Evolutionary conservation across 2,113 vertebrate genomes (phyloP).

Genomic region (Colinus virginianus): DNA sequence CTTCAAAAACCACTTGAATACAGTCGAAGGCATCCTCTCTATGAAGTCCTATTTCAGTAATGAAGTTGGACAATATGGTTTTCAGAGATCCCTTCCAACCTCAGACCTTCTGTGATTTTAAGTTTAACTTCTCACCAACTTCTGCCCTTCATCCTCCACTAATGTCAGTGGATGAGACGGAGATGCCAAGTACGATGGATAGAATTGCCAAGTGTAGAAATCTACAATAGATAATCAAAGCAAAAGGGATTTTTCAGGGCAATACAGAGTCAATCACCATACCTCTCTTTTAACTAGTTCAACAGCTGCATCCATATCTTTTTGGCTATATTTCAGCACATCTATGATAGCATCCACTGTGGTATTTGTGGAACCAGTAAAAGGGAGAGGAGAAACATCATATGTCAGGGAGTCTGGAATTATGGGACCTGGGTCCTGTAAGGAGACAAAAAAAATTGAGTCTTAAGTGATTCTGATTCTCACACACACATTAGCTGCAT

Average conservation of each 20-base stretch:
- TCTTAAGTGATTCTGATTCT: neutral
- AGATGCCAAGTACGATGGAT: accelerated
- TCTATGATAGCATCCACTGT: slow-evolving; percentile 87
- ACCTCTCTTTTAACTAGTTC: slow-evolving; percentile 78
- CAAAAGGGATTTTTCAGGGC: neutral
- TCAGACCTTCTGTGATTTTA: neutral
- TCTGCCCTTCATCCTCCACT: neutral
- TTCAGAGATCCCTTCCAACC: neutral
- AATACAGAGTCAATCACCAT: neutral
- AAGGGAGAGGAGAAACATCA: slow-evolving; percentile 28
- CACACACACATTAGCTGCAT: neutral
- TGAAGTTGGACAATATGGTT: neutral
- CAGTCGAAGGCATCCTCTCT: neutral
- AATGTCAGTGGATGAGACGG: accelerated
- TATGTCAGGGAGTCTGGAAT: slow-evolving; percentile 21
- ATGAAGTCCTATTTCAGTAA: neutral
- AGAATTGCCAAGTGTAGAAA: neutral
- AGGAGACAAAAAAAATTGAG: neutral
- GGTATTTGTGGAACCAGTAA: slow-evolving; percentile 22
- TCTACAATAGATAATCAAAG: neutral
- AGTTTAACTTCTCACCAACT: neutral
- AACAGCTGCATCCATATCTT: slow-evolving; percentile 89
- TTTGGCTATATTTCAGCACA: slow-evolving; percentile 90
- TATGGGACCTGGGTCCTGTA: slow-evolving; percentile 23
- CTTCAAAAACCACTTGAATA: neutral